Evolutionary conservation across 2,113 vertebrate species (phyloP), one percentile per base, ranked within the genome.

Genomic region (Cygnus buccinator): DNA sequence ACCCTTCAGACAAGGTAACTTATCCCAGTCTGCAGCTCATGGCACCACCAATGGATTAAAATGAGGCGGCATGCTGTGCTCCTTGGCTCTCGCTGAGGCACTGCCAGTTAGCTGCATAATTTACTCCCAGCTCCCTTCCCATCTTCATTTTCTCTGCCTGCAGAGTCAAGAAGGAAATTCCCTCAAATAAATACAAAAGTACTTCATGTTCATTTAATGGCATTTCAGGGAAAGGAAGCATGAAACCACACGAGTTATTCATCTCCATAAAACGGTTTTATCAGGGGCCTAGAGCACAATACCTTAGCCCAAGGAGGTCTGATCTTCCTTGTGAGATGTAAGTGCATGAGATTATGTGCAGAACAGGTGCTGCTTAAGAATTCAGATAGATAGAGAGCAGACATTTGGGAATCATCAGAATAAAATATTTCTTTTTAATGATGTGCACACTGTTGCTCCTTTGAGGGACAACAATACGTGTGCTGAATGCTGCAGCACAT

Each of bases 341-440:
- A 91, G 84, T 91, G 81, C 71, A 79, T 81, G n/a, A 93, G 93
- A 85, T 91, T 88, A 93, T 75, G 76, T 66, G 84, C 92, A 88
- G 82, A 89, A 94, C 68, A 75, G 84, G 93, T 89, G 67, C 93
- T 94, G 35, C 35, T 83, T 77, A 87, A 66, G 84, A 79, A 57
- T 84, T 54, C 18, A 23, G 84, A 84, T 26, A 90, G 86, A 94
- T 15, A 70, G 41, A 92, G 78, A 93, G 75, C 28, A 65, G 61
- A 78, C 87, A 94, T 90, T 78, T 95, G 95, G 95, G 91, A 96
- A 94, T 84, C 71, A 96, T 96, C 92, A 94, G 84, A 55, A 83
- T 92, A 91, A 96, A 95, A 94, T 89, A 96, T 82, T 92, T 97
- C 77, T 67, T 91, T 92, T 84, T 92, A 95, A 93, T 84, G 90